Base-by-base conservation (phyloP, 2,888 invertebrate genomes). In the Phyllotreta cruciferae region DNA sequence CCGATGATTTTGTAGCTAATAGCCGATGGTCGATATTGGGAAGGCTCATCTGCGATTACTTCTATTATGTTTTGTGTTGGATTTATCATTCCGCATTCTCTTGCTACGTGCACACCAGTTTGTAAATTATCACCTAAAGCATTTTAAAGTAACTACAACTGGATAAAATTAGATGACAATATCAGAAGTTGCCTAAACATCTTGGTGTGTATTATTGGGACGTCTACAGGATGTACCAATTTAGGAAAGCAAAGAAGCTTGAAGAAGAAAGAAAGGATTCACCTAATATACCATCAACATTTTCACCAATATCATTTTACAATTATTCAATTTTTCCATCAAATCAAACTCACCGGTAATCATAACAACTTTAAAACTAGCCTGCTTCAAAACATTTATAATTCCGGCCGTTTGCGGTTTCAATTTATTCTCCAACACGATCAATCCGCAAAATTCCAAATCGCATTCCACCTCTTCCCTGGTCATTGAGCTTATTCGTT, bases 391-490 rank as follows among this genome's bases (percentile, higher is more conserved):
- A 36, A 89, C 87, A 3, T 85, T 81, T 56, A 98, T 93, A 34
- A 95, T 90, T 1, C 88, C 88, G 0, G 88, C 86, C 0, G 96
- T 95, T 75, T 96, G 91, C 0, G 91, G 88, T 78, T 98, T 98
- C 50, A 99, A 82, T 0, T 94, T 87, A 82, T 99, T 99, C 80
- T 99, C 98, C 83, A 99, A 86, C 9, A 99, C 88, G 8, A 99
- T 89, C 68, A 99, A 86, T 0, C 96, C 96, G 0, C 94, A 82
- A 79, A 94, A 96, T 63, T 85, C 89, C 61, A 96, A 81, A 67
- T 92, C 91, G 11, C 83, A 83, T 81, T 98, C 97, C n/a, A 94
- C 87, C 74, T 89, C 84, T 66, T 93, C 91, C 36, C 94, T 85
- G 6, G 85, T 85, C 74, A 92, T 83, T 61, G 88, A 85, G 73